phyloP scores from a whole-genome alignment of 2,888 invertebrate species.

The Monochamus alternatus region DNA sequence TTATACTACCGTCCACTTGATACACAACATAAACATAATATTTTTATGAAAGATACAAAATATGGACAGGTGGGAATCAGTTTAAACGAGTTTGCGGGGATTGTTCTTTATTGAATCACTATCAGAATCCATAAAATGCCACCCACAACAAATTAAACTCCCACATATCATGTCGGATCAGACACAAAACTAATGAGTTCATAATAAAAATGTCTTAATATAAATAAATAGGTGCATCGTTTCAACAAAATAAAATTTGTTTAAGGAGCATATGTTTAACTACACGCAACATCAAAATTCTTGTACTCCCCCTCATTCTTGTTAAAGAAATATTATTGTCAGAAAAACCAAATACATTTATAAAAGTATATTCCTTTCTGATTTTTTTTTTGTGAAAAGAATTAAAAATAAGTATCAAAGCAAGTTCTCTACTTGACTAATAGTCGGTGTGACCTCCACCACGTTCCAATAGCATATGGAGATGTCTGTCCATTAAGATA shows the following conservation, averaged over 20 bases:
- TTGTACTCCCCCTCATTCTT: too few species aligned
- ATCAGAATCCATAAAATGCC: constrained; percentile 9
- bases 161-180: constrained; percentile 6
- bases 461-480: too few species aligned
- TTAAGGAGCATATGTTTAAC: too few species aligned
- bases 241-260: background rate
- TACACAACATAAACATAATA: background rate
- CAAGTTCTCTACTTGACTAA: too few species aligned
- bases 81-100: background rate
- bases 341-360: too few species aligned
- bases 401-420: too few species aligned
- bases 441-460: too few species aligned
- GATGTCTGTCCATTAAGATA: too few species aligned
- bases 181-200: constrained; percentile 3
- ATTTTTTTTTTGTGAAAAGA: too few species aligned
- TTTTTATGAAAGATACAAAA: background rate
- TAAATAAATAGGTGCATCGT: constrained; percentile 4
- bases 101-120: constrained; percentile 13
- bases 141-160: constrained; percentile 11
- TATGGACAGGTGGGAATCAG: background rate
- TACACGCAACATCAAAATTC: too few species aligned
- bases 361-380: too few species aligned
- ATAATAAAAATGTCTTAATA: constrained; percentile 16
- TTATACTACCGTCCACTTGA: background rate
- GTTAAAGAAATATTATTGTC: too few species aligned